phyloP scores from a whole-genome alignment of 2,113 vertebrate species.

The Strigops habroptila region DNA sequence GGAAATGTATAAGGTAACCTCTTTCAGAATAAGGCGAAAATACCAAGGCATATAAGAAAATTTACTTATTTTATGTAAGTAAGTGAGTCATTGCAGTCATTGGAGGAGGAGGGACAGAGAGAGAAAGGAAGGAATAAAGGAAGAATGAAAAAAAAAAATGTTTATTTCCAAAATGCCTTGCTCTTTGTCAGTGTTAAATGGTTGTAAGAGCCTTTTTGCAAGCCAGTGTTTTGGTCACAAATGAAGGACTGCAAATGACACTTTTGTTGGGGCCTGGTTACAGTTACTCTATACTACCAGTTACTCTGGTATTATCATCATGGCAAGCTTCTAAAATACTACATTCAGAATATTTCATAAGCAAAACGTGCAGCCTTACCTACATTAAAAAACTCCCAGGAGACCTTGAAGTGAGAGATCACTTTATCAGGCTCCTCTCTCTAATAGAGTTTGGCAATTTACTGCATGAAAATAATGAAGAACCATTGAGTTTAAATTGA shows the following conservation, averaged over 20 bases:
- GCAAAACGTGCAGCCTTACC: conserved; percentile 21
- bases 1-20: background rate
- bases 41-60: background rate
- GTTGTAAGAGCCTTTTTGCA: background rate
- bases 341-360: conserved; percentile 1
- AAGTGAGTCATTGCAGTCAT: background rate
- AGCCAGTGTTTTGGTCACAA: background rate
- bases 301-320: background rate
- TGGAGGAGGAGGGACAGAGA: background rate
- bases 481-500: conserved; percentile 50
- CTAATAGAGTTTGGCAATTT: conserved; percentile 46
- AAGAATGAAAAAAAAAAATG: background rate
- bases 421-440: conserved; percentile 32
- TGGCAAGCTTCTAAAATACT: background rate
- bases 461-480: conserved; percentile 41
- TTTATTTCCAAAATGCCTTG: background rate
- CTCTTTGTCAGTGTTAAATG: background rate
- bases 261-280: background rate
- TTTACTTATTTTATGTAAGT: background rate
- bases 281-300: background rate
- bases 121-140: background rate
- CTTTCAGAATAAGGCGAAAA: conserved; percentile 9
- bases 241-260: background rate
- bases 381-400: conserved; percentile 31
- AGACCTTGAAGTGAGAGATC: conserved; percentile 45